Conservation (phyloP, 2,888 invertebrate species). For the Cosmia trapezina region DNA sequence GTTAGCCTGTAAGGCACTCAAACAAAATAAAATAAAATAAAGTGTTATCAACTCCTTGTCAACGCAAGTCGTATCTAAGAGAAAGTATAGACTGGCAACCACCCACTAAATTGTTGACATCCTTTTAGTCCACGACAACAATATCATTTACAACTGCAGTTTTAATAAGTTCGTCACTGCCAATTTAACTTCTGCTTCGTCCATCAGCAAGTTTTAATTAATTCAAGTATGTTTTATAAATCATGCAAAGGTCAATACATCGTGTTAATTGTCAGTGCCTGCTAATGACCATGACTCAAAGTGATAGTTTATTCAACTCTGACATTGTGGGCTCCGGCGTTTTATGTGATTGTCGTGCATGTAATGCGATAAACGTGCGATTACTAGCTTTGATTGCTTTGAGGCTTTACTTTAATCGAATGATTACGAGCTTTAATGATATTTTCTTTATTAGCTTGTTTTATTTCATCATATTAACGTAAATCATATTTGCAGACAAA, state of each 20-base stretch:
- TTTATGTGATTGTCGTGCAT: slow-evolving; percentile 32
- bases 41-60: slow-evolving; percentile 9
- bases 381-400: slow-evolving; percentile 32
- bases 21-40: neutral
- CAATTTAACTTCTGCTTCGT: slow-evolving; percentile 25
- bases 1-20: no score
- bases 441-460: slow-evolving; percentile 4
- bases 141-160: slow-evolving; percentile 9
- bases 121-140: neutral
- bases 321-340: slow-evolving; percentile 44
- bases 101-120: slow-evolving; percentile 13
- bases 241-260: slow-evolving; percentile 50
- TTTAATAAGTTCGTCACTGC: slow-evolving; percentile 29
- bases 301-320: slow-evolving; percentile 66
- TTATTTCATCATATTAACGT: slow-evolving; percentile 1
- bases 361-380: slow-evolving; percentile 35
- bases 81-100: slow-evolving; percentile 33
- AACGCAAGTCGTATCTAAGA: slow-evolving; percentile 11
- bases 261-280: slow-evolving; percentile 48
- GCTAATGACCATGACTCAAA: slow-evolving; percentile 58
- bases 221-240: slow-evolving; percentile 48
- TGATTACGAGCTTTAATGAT: slow-evolving; percentile 3
- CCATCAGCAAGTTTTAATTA: slow-evolving; percentile 25
- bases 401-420: slow-evolving; percentile 3
- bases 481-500: neutral